A percentile compares a stretch with the other conserved stretches of the same genome.
These are phyloP conservation scores for Patella pellucida DNA, from an alignment of 2,888 invertebrate genomes.

Conservation along the genomic window DNA sequence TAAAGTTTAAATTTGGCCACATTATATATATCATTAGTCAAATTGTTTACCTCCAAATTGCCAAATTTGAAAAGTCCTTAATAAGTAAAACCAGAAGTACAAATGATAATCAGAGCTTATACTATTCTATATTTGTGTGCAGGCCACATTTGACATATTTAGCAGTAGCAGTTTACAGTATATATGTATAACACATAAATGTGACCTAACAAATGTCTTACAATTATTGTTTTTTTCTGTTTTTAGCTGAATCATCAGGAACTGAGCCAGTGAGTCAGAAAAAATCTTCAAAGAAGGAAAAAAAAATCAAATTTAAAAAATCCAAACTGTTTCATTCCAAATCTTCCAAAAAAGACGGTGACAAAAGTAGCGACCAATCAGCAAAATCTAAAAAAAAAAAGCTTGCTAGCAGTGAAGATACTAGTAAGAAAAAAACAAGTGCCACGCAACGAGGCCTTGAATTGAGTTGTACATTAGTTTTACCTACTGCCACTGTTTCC, in stretches of 20 bases:
- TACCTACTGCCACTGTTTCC: conserved; percentile 42
- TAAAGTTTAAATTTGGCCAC: no score
- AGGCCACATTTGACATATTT: no score
- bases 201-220: no score
- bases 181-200: no score
- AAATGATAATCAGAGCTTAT: no score
- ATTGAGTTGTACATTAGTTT: conserved; percentile 35
- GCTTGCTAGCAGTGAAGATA: not conserved
- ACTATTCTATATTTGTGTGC: no score
- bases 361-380: conserved; percentile 3
- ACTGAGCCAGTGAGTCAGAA: not conserved
- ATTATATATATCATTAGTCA: no score
- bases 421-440: conserved; percentile 6
- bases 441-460: conserved; percentile 17
- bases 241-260: not conserved
- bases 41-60: no score
- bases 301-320: conserved; percentile 7
- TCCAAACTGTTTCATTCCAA: conserved; percentile 10
- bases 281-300: conserved; percentile 3
- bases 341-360: conserved; percentile 5
- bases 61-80: no score
- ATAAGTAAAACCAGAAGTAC: no score
- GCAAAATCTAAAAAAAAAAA: conserved; percentile 5
- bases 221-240: not conserved
- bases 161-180: no score